Percentiles rank a stretch among this genome's conserved stretches.
phyloP scores from a whole-genome alignment of 2,797 vertebrate species.

The Pitangus sulphuratus region DNA sequence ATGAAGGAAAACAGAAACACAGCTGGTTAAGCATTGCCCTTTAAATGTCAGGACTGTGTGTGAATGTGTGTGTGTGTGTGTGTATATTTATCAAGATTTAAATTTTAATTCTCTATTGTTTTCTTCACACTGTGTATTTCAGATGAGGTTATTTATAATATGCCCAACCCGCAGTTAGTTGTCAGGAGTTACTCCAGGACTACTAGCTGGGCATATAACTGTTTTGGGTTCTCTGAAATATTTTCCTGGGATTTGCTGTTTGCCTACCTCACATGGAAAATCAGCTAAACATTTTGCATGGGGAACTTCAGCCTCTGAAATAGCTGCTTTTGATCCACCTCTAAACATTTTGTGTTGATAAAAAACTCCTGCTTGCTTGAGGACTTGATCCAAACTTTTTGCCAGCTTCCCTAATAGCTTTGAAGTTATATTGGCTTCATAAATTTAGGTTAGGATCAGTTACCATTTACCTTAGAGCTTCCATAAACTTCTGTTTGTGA shows the following conservation, averaged over 20 bases:
- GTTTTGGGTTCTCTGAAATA: not conserved
- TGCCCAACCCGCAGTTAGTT: not conserved
- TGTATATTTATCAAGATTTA: not conserved
- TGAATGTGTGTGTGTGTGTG: not conserved
- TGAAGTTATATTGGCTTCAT: not conserved
- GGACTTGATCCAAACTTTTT: not conserved
- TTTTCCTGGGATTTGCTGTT: not conserved
- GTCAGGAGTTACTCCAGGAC: not conserved
- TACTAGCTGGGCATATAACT: not conserved
- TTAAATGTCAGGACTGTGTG: slow-evolving; percentile 33
- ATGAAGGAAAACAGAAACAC: slow-evolving; percentile 9
- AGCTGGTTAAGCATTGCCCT: slow-evolving; percentile 33
- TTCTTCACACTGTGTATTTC: not conserved
- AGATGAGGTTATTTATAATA: not conserved
- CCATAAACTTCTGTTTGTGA: not conserved
- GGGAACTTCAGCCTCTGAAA: not conserved
- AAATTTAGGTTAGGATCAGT: not conserved
- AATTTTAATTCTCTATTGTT: not conserved
- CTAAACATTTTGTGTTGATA: not conserved
- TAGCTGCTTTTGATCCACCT: not conserved
- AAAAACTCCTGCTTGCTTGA: not conserved
- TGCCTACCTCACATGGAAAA: not conserved
- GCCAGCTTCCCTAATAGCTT: not conserved
- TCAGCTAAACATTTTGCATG: not conserved
- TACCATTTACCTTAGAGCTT: not conserved